Evolutionary conservation across 2,113 vertebrate genomes (phyloP).

Genomic region (Brachyhypopomus occidentalis): DNA sequence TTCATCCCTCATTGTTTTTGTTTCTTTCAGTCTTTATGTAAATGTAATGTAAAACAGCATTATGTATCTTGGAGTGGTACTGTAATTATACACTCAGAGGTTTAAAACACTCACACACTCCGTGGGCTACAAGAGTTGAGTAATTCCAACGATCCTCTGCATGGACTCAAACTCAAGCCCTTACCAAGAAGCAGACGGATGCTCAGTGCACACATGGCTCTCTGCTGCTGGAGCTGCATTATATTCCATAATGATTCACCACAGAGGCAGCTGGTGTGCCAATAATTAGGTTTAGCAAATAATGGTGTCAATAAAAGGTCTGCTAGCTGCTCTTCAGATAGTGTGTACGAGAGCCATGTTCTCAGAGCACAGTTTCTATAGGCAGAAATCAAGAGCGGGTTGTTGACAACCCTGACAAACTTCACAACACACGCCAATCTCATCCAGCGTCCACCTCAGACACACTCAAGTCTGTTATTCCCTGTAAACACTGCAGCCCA

Average conservation of each 20-base stretch:
- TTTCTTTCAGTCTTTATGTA: neutral
- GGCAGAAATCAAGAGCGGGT: constrained; percentile 20
- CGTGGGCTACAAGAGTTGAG: neutral
- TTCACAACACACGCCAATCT: constrained; percentile 20
- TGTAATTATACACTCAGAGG: constrained; percentile 10
- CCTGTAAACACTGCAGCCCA: neutral
- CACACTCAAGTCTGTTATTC: neutral
- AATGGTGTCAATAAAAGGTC: constrained; percentile 70
- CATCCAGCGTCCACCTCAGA: neutral
- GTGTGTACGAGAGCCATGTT: constrained; percentile 19
- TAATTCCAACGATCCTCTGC: constrained; percentile 25
- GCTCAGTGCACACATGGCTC: too few species aligned
- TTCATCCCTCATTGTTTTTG: neutral
- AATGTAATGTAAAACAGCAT: neutral
- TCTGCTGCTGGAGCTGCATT: constrained; percentile 67
- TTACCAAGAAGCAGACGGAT: too few species aligned
- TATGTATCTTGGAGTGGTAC: neutral
- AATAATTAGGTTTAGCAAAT: constrained; percentile 72
- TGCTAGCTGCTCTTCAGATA: constrained; percentile 64
- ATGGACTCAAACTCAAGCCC: constrained; percentile 9
- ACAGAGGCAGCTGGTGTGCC: constrained; percentile 72
- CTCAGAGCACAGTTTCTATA: constrained; percentile 11
- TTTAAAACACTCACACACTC: neutral
- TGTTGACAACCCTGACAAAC: neutral
- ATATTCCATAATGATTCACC: constrained; percentile 69